Base-by-base conservation (phyloP, 2,113 vertebrate genomes). In the Poecile atricapillus region DNA sequence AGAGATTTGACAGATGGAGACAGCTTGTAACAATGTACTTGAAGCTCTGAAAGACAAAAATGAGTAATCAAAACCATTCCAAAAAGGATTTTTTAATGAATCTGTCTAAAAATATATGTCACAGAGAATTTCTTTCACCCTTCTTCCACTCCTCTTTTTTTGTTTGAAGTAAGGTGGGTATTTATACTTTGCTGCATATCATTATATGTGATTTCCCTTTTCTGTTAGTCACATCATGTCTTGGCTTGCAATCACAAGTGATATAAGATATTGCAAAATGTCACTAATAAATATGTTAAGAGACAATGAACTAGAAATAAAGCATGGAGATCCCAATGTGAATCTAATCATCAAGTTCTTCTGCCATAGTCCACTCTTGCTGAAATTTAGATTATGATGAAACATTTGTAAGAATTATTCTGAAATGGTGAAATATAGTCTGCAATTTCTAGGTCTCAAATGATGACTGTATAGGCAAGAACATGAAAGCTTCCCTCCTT, bases 201-300 rank as follows among this genome's bases (percentile, higher is more conserved):
- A 90, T 91, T 96, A 85, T 91, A 58, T 84, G 49, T 95, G 94
- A 92, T 94, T 97, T 95, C 73, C 77, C 77, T 75, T 87, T 93
- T 86, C 94, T 91, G 55, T 89, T 96, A 96, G 96, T 97, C 95
- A 90, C 80, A 88, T 95, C 89, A 64, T 2, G 3, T 93, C 94
- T 92, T 97, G 95, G 55, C 84, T 95, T 93, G 37, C 68, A 95
- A 77, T 94, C 84, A 77, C 71, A 71, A 91, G 30, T 97, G 95
- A 95, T 0, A 60, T 80, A 90, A 96, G 64, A 83, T 70, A 76
- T 10, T 81, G 58, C 77, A 94, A 98, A 97, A 95, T 85, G 47
- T 92, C 80, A 94, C 87, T 95, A 95, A 81, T 81, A 94, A 92
- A 91, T 75, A 84, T 59, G 9, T 64, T 73, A 90, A 73, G 75